Conservation (phyloP, 2,113 vertebrate genomes). For the Sporophila hypoxantha region DNA sequence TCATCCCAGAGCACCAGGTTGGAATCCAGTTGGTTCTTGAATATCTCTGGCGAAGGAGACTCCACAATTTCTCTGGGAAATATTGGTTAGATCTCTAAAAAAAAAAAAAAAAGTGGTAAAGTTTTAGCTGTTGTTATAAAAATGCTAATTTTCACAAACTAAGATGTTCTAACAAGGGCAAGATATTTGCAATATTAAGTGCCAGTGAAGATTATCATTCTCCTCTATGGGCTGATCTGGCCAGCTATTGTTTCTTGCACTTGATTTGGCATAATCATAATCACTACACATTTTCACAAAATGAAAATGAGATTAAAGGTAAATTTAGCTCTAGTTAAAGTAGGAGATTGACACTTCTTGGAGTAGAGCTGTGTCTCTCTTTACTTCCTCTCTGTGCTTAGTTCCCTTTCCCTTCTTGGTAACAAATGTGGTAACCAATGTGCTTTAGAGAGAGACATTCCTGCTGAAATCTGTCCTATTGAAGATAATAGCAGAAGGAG, state of each 20-base stretch:
- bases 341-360: background rate
- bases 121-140: background rate
- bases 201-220: background rate
- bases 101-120: background rate
- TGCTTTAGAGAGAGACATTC: background rate
- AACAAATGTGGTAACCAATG: background rate
- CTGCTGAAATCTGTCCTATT: background rate
- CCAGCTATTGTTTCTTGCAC: background rate
- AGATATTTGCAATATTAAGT: background rate
- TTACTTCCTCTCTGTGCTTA: background rate
- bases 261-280: background rate
- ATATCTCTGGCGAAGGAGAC: fast-evolving
- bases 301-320: background rate
- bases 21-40: background rate
- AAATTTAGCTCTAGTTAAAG: background rate
- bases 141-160: background rate
- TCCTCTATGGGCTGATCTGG: background rate
- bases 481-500: background rate
- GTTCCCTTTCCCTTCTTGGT: background rate
- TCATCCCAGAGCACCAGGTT: background rate
- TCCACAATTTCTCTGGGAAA: background rate
- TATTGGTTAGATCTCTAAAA: background rate
- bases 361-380: background rate
- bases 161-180: background rate
- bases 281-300: background rate